phyloP scores from a whole-genome alignment of 2,797 vertebrate species.

The Ciconia nigra region DNA sequence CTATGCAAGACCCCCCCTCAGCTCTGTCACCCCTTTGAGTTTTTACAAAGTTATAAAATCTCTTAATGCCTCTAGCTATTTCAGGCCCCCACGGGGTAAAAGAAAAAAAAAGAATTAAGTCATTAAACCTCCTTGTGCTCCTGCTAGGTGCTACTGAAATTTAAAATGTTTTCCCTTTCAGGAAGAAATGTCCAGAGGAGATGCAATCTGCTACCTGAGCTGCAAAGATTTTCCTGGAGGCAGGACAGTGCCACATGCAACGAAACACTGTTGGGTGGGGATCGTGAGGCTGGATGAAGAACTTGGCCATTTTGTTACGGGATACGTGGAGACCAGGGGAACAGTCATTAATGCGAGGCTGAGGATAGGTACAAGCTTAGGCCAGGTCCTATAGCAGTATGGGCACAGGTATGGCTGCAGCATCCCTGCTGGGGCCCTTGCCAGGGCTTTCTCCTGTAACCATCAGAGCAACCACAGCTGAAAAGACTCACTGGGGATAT shows the following conservation, averaged over 20 bases:
- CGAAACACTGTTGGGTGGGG: fast-evolving
- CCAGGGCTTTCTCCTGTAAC: not conserved
- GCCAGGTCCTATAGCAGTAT: fast-evolving
- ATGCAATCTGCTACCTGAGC: not conserved
- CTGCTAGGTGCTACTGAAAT: not conserved
- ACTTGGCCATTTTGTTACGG: fast-evolving
- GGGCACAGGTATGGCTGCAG: not conserved
- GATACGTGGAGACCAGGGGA: fast-evolving
- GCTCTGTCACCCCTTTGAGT: not conserved
- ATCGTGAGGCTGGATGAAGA: not conserved
- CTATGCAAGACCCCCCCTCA: too few relatives aligned
- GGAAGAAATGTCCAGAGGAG: not conserved
- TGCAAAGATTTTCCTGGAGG: not conserved
- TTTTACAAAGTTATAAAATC: not conserved
- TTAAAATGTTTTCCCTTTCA: not conserved
- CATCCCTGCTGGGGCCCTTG: not conserved
- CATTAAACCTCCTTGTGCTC: not conserved
- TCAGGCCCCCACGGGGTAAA: not conserved
- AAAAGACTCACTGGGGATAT: not conserved
- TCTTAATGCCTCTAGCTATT: not conserved
- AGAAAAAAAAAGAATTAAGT: not conserved
- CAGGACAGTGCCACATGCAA: not conserved
- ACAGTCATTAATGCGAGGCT: not conserved
- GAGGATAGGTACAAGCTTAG: not conserved
- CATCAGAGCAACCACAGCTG: not conserved